Evolutionary conservation across 2,888 invertebrate species (phyloP).

Genomic region (Erebia palarica): DNA sequence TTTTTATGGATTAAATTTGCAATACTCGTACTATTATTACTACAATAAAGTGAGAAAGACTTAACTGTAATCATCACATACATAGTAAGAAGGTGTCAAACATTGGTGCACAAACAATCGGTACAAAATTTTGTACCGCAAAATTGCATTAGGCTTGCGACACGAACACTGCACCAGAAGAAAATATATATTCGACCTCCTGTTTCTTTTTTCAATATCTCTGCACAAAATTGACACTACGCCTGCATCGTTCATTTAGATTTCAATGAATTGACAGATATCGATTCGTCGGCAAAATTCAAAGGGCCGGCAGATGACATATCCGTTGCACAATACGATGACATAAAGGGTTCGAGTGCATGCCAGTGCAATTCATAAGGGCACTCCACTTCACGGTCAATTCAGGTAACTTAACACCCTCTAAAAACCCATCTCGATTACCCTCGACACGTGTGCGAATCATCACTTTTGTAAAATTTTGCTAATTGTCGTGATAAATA

Average conservation of each 20-base stretch:
- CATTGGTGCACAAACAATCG: neutral
- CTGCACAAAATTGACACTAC: conserved; percentile 30
- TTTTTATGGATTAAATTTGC: too few relatives aligned
- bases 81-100: neutral
- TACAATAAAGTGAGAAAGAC: too few relatives aligned
- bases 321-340: conserved; percentile 72
- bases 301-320: conserved; percentile 77
- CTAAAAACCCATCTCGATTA: conserved; percentile 58
- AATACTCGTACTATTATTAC: too few relatives aligned
- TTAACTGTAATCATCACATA: neutral
- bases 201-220: neutral
- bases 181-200: neutral
- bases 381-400: conserved; percentile 65
- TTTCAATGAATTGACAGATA: conserved; percentile 40
- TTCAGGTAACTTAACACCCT: conserved; percentile 69
- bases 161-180: neutral
- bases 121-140: neutral
- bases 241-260: conserved; percentile 37
- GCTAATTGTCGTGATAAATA: neutral
- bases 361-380: conserved; percentile 78
- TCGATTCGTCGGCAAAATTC: conserved; percentile 65
- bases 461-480: conserved; percentile 34
- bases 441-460: conserved; percentile 64
- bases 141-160: neutral
- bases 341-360: conserved; percentile 77